Percentiles rank a stretch among this genome's conserved stretches.
Conservation (phyloP, 92 coral and sea anemone species). For the Chrysogorgia sp. region DNA sequence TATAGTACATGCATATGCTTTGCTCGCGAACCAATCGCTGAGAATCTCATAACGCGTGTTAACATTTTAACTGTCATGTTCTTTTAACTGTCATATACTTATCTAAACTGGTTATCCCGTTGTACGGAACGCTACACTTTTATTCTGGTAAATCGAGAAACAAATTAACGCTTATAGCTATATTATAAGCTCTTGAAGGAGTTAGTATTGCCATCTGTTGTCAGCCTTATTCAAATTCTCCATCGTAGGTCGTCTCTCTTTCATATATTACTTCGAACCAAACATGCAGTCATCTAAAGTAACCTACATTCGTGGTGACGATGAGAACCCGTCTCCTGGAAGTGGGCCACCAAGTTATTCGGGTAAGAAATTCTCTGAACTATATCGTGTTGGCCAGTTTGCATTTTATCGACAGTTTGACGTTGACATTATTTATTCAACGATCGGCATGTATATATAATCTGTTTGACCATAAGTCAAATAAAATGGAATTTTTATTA, state of each 20-base stretch:
- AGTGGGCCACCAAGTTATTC: slow-evolving; percentile 29
- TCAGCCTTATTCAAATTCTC: not conserved
- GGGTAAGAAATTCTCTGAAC: not conserved
- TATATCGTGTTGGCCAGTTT: not conserved
- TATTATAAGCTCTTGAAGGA: too few relatives aligned
- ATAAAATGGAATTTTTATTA: not conserved
- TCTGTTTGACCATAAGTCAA: not conserved
- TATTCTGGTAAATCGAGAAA: too few relatives aligned
- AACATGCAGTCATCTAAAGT: slow-evolving; percentile 30
- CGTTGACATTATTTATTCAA: not conserved
- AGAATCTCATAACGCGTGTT: too few relatives aligned
- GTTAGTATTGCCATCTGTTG: too few relatives aligned
- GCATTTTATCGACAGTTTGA: not conserved
- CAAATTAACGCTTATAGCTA: too few relatives aligned
- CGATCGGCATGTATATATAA: not conserved
- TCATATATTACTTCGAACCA: not conserved
- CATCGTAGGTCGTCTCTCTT: not conserved
- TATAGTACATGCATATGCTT: too few relatives aligned
- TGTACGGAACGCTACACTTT: too few relatives aligned
- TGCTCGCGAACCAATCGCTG: too few relatives aligned
- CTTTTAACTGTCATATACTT: too few relatives aligned
- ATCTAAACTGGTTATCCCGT: too few relatives aligned
- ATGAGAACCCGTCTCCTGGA: not conserved
- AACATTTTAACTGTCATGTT: too few relatives aligned
- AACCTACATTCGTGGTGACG: slow-evolving; percentile 15